Evolutionary conservation across 2,113 vertebrate species (phyloP), one percentile per base, ranked within the genome.

Genomic region (Jacana jacana): DNA sequence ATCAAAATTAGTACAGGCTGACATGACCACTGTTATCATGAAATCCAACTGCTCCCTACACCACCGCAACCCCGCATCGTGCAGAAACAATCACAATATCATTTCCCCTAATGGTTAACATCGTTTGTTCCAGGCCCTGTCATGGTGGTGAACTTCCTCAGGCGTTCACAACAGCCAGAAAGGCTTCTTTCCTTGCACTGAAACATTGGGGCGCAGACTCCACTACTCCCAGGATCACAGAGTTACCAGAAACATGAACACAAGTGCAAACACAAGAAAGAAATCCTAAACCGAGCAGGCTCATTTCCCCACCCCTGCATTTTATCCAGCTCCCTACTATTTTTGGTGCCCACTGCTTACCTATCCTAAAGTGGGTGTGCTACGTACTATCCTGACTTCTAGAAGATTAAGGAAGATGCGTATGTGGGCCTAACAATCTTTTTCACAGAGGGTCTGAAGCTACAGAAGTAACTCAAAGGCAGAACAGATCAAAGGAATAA

Each of bases 61-160:
- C 70, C 66, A 94, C 89, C 63, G 0, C 94, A 96, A 69, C 55
- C 22, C 60, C 66, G 68, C 35, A 42, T 73, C 68, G 11, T 25
- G 79, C 72, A 88, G 79, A 82, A 91, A 70, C 63, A 82, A 88
- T 48, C 71, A 27, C 9, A 6, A 11, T 42, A 95, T 78, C 82
- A 86, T 84, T 96, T 97, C 93, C 89, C 30, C 81, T 89, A 25
- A 84, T 63, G 42, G 49, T 58, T 81, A 85, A 39, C 91, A 93
- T 78, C 28, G 37, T 46, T 91, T 78, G 27, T 77, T 77, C 82
- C 95, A 96, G 68, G 46, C 68, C 46, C 42, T 19, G 44, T 33
- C 49, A 46, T 1, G 19, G 72, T 28, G n/a, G 37, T 37, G 46
- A 42, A 60, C 54, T 86, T 93, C 85, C 90, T 55, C 17, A 49